Evolutionary conservation across 1,140 invertebrate species (phyloP).

Genomic region (Melipona quadrifasciata): DNA sequence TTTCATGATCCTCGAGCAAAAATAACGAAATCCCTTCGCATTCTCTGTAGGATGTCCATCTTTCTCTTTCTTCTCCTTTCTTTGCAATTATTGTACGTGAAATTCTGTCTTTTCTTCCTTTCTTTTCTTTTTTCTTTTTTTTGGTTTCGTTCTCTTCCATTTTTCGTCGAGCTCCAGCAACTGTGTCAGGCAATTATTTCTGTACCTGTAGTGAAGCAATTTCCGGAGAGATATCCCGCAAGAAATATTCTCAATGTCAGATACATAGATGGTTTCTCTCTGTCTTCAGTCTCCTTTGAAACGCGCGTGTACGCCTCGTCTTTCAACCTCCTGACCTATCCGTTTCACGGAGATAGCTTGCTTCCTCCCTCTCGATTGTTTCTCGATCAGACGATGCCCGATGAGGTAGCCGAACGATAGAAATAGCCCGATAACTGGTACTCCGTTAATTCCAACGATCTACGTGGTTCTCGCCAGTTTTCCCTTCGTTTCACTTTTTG

Average conservation of each 20-base stretch:
- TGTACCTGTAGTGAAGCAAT: constrained; percentile 25
- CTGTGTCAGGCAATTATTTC: constrained; percentile 38
- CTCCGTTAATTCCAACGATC: constrained; percentile 21
- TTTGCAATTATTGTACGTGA: background rate
- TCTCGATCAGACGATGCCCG: background rate
- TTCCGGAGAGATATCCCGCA: constrained; percentile 1
- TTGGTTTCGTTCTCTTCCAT: background rate
- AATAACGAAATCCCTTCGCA: background rate
- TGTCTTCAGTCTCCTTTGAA: background rate
- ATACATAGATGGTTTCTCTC: constrained; percentile 32
- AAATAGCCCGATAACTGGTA: constrained; percentile 21
- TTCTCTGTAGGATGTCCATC: background rate
- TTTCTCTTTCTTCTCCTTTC: no score
- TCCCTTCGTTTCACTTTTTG: background rate
- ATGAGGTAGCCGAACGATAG: background rate
- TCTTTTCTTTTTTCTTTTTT: no score
- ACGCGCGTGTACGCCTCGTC: background rate
- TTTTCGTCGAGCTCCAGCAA: background rate
- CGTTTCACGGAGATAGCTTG: constrained; percentile 24
- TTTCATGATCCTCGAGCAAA: background rate
- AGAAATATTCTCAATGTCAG: constrained; percentile 17
- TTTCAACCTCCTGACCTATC: constrained; percentile 49
- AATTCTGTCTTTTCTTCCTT: constrained; percentile 16
- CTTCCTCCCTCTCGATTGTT: constrained; percentile 45
- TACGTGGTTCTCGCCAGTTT: no score